phyloP scores from a whole-genome alignment of 2,888 invertebrate genomes.

The Orthonevra nobilis region DNA sequence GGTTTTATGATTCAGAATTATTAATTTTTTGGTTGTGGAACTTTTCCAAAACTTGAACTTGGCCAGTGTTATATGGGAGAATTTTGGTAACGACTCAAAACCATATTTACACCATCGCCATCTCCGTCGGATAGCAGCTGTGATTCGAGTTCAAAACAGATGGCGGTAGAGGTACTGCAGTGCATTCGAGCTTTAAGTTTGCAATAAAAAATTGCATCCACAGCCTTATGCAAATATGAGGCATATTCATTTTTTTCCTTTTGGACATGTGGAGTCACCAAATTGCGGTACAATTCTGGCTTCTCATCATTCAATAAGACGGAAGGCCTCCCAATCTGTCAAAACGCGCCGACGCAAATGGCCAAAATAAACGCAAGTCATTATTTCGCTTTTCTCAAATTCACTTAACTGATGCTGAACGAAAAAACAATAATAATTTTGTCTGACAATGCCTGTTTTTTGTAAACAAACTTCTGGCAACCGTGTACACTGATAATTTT shows the following conservation, averaged over 20 bases:
- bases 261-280: not conserved
- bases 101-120: not conserved
- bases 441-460: too few species aligned
- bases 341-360: too few species aligned
- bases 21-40: not conserved
- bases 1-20: not conserved
- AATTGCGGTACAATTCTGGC: not conserved
- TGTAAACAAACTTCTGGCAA: too few species aligned
- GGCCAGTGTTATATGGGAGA: not conserved
- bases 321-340: too few species aligned
- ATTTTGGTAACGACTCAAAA: not conserved
- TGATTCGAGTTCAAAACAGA: slow-evolving; percentile 4
- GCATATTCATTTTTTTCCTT: not conserved
- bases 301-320: not conserved
- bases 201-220: not conserved
- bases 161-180: slow-evolving; percentile 1
- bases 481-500: too few species aligned
- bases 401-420: too few species aligned
- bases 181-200: not conserved
- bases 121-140: slow-evolving; percentile 2
- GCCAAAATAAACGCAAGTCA: too few species aligned
- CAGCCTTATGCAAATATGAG: not conserved
- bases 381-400: too few species aligned
- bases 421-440: too few species aligned
- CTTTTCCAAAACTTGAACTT: not conserved